These are phyloP conservation scores for Theristus sp. DNA, from an alignment of 2,888 invertebrate genomes.

Conservation along the genomic window DNA sequence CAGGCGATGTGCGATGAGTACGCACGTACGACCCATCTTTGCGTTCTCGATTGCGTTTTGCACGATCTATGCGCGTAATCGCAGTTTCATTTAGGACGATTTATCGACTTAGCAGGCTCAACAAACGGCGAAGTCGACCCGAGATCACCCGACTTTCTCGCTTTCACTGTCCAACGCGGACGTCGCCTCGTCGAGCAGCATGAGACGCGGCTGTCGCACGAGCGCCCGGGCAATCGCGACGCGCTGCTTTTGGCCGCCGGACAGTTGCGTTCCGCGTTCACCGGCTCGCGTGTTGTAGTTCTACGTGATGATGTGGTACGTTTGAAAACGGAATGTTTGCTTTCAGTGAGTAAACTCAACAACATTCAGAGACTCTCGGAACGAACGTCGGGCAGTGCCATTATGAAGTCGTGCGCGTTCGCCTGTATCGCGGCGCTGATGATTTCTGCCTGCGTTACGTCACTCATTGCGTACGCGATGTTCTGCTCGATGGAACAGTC, in stretches of 20 bases:
- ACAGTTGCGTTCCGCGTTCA: not conserved
- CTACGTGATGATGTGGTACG: too few relatives aligned
- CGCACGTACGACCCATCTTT: not conserved
- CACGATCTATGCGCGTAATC: not conserved
- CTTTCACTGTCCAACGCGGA: not conserved
- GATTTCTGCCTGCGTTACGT: slow-evolving; percentile 13
- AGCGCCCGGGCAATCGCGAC: not conserved
- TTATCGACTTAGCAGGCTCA: too few relatives aligned
- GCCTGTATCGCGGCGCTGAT: slow-evolving; percentile 26
- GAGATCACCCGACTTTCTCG: not conserved
- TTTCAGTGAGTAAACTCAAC: not conserved
- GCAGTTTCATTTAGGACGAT: not conserved
- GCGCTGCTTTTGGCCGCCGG: not conserved
- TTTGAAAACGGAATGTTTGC: too few relatives aligned
- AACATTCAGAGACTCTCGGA: not conserved
- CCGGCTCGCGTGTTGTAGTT: not conserved
- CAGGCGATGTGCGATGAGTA: not conserved
- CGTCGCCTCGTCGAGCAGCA: not conserved
- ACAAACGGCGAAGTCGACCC: too few relatives aligned
- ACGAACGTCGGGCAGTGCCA: slow-evolving; percentile 11
- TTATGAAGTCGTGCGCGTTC: slow-evolving; percentile 29
- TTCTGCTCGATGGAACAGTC: not conserved
- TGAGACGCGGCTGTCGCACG: not conserved
- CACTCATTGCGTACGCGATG: not conserved
- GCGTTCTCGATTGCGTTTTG: not conserved